Percentiles rank a stretch among this genome's conserved stretches.
These are phyloP conservation scores for Pelmatolapia mariae DNA, from an alignment of 2,113 vertebrate genomes.

Conservation along the genomic window DNA sequence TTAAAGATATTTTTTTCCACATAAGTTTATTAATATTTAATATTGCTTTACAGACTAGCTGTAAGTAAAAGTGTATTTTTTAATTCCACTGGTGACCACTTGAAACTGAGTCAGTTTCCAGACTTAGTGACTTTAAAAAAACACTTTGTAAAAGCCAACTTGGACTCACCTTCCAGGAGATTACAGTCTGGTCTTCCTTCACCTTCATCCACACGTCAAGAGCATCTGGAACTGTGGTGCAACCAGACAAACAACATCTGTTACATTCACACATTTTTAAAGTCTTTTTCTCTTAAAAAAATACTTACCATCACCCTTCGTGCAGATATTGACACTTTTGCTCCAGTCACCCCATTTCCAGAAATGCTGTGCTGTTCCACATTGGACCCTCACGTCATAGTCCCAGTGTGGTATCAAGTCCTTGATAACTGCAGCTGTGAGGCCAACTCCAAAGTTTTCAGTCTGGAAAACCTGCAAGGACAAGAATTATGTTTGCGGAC, in stretches of 20 bases:
- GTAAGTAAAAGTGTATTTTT: not conserved
- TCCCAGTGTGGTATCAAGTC: constrained; percentile 33
- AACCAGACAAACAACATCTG: not conserved
- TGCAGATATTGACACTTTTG: not conserved
- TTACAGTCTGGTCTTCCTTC: not conserved
- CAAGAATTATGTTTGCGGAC: no score
- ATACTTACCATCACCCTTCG: constrained; percentile 54
- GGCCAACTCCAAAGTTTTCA: not conserved
- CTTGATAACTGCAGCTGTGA: not conserved
- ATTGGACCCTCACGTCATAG: constrained; percentile 31
- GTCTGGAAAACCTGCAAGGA: not conserved
- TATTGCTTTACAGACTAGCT: not conserved
- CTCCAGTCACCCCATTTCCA: constrained; percentile 68
- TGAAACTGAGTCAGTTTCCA: not conserved
- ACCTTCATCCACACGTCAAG: constrained; percentile 64
- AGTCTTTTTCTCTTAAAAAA: rapidly evolving
- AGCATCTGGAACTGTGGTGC: constrained; percentile 55
- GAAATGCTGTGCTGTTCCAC: constrained; percentile 33
- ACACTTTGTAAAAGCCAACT: not conserved
- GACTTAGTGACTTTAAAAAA: not conserved
- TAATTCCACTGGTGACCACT: not conserved
- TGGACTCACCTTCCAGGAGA: constrained; percentile 64
- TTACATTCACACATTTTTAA: rapidly evolving
- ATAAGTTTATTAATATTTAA: not conserved
- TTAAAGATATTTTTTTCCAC: no score